Conservation (phyloP, 2,797 vertebrate genomes). For the Valencia hispanica region DNA sequence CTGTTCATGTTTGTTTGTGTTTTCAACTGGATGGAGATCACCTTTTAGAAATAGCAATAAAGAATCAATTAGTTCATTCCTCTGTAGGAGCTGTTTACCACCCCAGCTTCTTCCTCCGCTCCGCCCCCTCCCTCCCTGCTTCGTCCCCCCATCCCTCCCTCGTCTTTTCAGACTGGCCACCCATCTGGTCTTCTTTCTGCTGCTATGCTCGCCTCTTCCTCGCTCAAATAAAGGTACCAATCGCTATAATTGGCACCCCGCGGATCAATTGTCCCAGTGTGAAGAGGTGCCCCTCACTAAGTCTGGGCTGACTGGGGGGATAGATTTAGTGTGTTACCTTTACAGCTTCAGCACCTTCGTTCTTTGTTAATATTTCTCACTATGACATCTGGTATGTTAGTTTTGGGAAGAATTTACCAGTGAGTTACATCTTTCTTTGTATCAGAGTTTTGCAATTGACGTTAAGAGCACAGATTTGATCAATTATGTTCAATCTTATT, state of each 20-base stretch:
- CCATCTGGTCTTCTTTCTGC: slow-evolving; percentile 79
- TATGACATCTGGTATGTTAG: neutral
- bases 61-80: slow-evolving; percentile 36
- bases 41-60: slow-evolving; percentile 37
- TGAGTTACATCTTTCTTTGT: neutral
- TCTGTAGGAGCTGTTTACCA: slow-evolving; percentile 41
- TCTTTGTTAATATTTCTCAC: slow-evolving; percentile 14
- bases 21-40: slow-evolving; percentile 13
- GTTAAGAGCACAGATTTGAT: neutral
- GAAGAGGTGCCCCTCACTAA: slow-evolving; percentile 58
- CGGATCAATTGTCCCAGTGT: slow-evolving; percentile 76
- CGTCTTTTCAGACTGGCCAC: slow-evolving; percentile 72
- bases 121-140: slow-evolving; percentile 14
- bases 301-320: slow-evolving; percentile 36
- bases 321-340: slow-evolving; percentile 30
- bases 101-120: slow-evolving; percentile 30
- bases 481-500: neutral
- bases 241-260: slow-evolving; percentile 85
- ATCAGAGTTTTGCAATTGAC: neutral
- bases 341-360: slow-evolving; percentile 13
- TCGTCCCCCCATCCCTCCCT: slow-evolving; percentile 14
- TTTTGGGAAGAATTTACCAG: slow-evolving; percentile 19
- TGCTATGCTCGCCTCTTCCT: slow-evolving; percentile 64
- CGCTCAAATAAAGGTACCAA: slow-evolving; percentile 81
- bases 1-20: neutral